Percentiles rank a stretch among this genome's conserved stretches.
Conservation (phyloP, 2,113 vertebrate species). For the Lepisosteus oculatus region DNA sequence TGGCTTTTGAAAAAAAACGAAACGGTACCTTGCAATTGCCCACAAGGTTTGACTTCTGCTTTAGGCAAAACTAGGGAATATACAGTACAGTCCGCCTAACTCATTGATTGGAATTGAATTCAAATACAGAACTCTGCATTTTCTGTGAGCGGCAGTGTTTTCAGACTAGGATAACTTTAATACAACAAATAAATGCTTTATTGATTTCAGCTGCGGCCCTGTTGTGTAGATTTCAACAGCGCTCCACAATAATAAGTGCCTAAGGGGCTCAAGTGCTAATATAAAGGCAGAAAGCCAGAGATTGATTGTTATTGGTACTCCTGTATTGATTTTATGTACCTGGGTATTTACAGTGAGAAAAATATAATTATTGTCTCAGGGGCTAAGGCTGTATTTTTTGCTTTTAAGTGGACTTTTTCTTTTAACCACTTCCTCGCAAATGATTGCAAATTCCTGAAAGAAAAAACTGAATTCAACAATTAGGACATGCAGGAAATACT, state of each 20-base stretch:
- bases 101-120: background rate
- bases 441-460: slow-evolving; percentile 15
- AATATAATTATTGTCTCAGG: slow-evolving; percentile 39
- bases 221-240: slow-evolving; percentile 27
- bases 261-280: background rate
- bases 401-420: slow-evolving; percentile 27
- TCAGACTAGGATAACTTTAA: slow-evolving; percentile 22
- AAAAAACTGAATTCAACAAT: slow-evolving; percentile 14
- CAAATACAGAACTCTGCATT: slow-evolving; percentile 1
- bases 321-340: slow-evolving; percentile 36
- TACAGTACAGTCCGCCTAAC: background rate
- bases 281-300: slow-evolving; percentile 23
- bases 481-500: slow-evolving; percentile 11
- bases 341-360: slow-evolving; percentile 34
- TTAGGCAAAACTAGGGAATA: too few relatives aligned
- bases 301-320: slow-evolving; percentile 30
- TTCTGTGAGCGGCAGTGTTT: background rate
- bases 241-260: slow-evolving; percentile 25
- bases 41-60: too few relatives aligned
- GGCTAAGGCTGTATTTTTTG: slow-evolving; percentile 32
- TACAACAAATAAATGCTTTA: slow-evolving; percentile 18
- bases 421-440: slow-evolving; percentile 23
- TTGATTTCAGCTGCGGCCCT: slow-evolving; percentile 21
- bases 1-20: too few relatives aligned
- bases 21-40: too few relatives aligned